Percentiles rank a stretch among this genome's conserved stretches.
These are phyloP conservation scores for Diplodus puntazzo DNA, from an alignment of 2,797 vertebrate genomes.

Conservation along the genomic window DNA sequence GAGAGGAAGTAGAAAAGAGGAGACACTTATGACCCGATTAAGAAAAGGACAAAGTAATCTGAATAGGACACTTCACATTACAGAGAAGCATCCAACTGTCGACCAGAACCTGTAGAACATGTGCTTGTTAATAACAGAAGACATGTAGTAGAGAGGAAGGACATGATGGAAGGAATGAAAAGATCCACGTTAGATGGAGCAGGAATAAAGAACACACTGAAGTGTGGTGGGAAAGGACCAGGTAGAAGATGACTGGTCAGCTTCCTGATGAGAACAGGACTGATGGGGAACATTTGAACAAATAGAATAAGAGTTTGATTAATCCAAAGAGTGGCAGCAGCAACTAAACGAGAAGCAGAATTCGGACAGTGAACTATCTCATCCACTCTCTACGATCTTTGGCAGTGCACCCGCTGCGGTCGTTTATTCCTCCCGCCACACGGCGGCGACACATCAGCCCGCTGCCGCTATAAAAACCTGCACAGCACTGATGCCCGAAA, in stretches of 20 bases:
- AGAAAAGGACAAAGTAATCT: background rate
- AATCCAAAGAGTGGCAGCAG: too few species aligned
- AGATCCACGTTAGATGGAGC: background rate
- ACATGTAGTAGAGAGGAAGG: too few species aligned
- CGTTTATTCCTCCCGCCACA: slow-evolving; percentile 27
- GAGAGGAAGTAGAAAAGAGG: too few species aligned
- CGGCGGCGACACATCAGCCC: slow-evolving; percentile 3
- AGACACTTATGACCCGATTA: background rate
- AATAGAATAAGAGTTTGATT: too few species aligned
- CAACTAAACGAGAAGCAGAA: too few species aligned
- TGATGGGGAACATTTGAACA: too few species aligned
- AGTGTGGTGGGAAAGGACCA: too few species aligned
- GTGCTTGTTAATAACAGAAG: too few species aligned
- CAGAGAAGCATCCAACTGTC: too few species aligned
- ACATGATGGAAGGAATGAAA: background rate
- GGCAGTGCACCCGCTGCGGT: background rate
- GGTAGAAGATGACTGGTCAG: background rate
- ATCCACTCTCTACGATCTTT: rapidly evolving
- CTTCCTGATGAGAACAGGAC: background rate
- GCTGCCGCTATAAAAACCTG: slow-evolving; percentile 5
- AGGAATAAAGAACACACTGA: background rate
- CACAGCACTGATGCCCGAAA: background rate
- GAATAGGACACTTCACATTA: background rate
- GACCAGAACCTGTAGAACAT: background rate
- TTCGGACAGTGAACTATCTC: background rate